These are phyloP conservation scores for Labeo calbasu DNA, from an alignment of 2,797 vertebrate species.

Conservation along the genomic window DNA sequence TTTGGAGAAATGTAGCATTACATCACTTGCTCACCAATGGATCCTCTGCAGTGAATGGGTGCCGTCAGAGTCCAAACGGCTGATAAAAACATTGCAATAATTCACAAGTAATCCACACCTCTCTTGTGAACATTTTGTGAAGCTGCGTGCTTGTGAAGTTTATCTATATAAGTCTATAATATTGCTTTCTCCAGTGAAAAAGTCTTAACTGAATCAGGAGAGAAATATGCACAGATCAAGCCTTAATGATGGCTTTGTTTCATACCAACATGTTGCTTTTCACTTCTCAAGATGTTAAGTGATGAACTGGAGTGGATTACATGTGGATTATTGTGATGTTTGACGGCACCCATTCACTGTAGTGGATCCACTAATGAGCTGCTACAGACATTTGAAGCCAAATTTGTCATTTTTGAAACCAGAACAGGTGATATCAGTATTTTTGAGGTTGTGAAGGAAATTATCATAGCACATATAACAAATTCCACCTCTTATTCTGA, in stretches of 20 bases:
- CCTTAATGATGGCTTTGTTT: neutral
- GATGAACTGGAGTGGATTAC: too few relatives aligned
- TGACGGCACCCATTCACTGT: neutral
- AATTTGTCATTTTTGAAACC: too few relatives aligned
- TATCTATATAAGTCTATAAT: neutral
- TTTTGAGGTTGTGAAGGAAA: neutral
- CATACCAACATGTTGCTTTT: neutral
- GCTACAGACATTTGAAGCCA: neutral
- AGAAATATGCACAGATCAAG: neutral
- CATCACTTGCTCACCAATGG: neutral
- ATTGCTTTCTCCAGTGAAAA: neutral
- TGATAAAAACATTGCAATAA: neutral
- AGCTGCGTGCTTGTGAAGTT: neutral
- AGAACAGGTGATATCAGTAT: neutral
- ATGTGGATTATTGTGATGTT: neutral
- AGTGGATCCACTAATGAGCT: neutral
- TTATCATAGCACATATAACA: neutral
- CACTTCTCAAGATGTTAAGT: neutral
- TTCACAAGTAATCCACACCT: too few relatives aligned
- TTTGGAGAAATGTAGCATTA: neutral
- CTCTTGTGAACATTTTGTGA: neutral
- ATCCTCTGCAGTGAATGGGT: neutral
- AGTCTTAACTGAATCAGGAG: too few relatives aligned
- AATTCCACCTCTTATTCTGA: constrained; percentile 8
- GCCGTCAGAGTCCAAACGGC: neutral